Evolutionary conservation across 2,113 vertebrate genomes (phyloP).

Genomic region (Pongo pygmaeus): DNA sequence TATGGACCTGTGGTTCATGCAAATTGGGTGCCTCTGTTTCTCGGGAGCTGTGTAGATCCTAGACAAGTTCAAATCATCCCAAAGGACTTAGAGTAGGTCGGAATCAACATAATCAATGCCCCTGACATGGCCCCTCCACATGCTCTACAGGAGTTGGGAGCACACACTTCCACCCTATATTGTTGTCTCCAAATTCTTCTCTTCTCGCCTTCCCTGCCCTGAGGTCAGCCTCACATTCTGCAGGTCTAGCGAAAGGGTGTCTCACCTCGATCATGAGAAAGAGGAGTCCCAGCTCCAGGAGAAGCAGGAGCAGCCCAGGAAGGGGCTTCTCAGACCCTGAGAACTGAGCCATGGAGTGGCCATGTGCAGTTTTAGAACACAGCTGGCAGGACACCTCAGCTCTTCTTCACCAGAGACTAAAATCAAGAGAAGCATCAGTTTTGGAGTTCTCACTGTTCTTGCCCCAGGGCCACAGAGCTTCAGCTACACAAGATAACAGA

Average conservation of each 20-base stretch:
- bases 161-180: accelerated
- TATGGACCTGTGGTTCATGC: too few species aligned
- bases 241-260: not conserved
- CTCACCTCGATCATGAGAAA: not conserved
- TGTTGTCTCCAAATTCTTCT: not conserved
- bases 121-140: accelerated
- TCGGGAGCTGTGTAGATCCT: not conserved
- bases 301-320: not conserved
- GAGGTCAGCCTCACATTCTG: not conserved
- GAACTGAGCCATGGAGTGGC: not conserved
- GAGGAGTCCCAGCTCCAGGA: not conserved
- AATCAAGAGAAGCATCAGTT: not conserved
- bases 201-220: not conserved
- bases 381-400: accelerated
- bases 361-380: not conserved
- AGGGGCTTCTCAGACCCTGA: not conserved
- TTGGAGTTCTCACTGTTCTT: not conserved
- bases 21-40: not conserved
- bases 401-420: not conserved
- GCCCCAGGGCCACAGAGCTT: too few species aligned
- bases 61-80: not conserved
- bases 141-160: not conserved
- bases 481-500: not conserved
- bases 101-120: not conserved
- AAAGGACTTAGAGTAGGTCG: not conserved